Percentiles rank a stretch among this genome's conserved stretches.
Evolutionary conservation across 2,888 invertebrate species (phyloP).

Genomic region (Idaea aversata): DNA sequence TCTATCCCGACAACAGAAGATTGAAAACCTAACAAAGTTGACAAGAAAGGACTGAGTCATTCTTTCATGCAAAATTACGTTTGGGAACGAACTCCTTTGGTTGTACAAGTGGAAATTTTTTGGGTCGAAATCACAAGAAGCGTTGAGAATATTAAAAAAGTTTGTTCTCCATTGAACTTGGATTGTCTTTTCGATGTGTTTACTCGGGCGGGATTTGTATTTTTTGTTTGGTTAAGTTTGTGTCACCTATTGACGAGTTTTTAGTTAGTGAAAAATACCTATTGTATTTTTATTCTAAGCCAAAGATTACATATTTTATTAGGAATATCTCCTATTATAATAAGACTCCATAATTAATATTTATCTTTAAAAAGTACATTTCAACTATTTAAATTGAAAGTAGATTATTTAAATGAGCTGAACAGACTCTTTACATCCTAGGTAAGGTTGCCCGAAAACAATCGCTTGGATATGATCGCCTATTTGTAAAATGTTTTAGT

Average conservation of each 20-base stretch:
- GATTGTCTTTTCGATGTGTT: constrained; percentile 76
- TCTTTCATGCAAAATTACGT: constrained; percentile 77
- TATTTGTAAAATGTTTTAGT: no score
- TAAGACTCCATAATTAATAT: no score
- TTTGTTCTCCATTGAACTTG: constrained; percentile 63
- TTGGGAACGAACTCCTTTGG: constrained; percentile 54
- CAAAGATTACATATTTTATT: no score
- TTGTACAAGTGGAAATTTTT: constrained; percentile 58
- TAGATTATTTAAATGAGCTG: no score
- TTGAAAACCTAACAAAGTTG: constrained; percentile 57
- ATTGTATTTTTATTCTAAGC: no score
- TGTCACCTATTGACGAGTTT: constrained; percentile 9
- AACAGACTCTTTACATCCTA: no score
- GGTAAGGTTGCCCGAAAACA: no score
- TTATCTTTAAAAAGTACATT: no score
- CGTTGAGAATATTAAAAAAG: constrained; percentile 78
- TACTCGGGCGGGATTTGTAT: constrained; percentile 34
- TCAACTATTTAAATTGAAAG: no score
- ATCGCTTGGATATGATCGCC: no score
- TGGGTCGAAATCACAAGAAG: constrained; percentile 69
- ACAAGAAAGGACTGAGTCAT: constrained; percentile 59
- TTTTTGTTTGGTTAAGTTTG: constrained; percentile 24
- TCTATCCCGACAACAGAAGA: constrained; percentile 37
- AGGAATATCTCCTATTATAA: no score
- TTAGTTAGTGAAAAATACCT: no score